A percentile compares a stretch with the other conserved stretches of the same genome.
These are phyloP conservation scores for Aurelia aurita DNA, from an alignment of 30 jellyfish, hydroid and myxozoan genomes.

Conservation along the genomic window DNA sequence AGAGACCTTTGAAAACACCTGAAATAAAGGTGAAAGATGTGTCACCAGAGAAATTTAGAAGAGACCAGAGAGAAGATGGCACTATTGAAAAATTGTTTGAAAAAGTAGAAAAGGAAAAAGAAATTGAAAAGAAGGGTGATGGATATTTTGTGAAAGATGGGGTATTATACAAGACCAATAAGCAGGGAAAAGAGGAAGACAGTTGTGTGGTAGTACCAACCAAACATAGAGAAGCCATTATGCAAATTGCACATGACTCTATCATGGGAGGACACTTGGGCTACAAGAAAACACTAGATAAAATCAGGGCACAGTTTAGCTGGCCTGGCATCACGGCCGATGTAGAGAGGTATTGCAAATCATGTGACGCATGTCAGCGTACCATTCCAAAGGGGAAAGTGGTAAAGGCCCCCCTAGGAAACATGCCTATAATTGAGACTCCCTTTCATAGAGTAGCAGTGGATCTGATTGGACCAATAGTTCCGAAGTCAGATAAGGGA, in stretches of 20 bases:
- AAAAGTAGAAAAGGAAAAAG: not conserved
- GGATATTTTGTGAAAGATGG: not conserved
- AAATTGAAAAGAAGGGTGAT: not conserved
- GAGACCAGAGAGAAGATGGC: slow-evolving; percentile 26
- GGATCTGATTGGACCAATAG: slow-evolving; percentile 35
- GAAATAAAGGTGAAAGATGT: slow-evolving; percentile 26
- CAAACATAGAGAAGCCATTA: slow-evolving; percentile 11
- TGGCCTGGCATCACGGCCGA: slow-evolving; percentile 56
- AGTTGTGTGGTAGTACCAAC: slow-evolving; percentile 16
- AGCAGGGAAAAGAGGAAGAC: slow-evolving; percentile 12
- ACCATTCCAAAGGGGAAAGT: slow-evolving; percentile 1
- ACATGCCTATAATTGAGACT: slow-evolving; percentile 30
- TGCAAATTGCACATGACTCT: slow-evolving; percentile 1
- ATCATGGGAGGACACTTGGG: slow-evolving; percentile 23
- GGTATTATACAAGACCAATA: slow-evolving; percentile 3
- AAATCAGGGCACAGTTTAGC: not conserved
- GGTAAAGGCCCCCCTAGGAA: not conserved
- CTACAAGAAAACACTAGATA: slow-evolving; percentile 24
- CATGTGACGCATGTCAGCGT: slow-evolving; percentile 31
- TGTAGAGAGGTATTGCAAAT: slow-evolving; percentile 3
- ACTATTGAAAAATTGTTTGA: slow-evolving; percentile 5
- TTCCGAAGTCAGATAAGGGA: no score
- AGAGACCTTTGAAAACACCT: slow-evolving; percentile 42
- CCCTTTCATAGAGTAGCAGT: slow-evolving; percentile 40
- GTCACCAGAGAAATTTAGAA: slow-evolving; percentile 29